Evolutionary conservation across 2,888 invertebrate genomes (phyloP).

Genomic region (Clanis bilineata): DNA sequence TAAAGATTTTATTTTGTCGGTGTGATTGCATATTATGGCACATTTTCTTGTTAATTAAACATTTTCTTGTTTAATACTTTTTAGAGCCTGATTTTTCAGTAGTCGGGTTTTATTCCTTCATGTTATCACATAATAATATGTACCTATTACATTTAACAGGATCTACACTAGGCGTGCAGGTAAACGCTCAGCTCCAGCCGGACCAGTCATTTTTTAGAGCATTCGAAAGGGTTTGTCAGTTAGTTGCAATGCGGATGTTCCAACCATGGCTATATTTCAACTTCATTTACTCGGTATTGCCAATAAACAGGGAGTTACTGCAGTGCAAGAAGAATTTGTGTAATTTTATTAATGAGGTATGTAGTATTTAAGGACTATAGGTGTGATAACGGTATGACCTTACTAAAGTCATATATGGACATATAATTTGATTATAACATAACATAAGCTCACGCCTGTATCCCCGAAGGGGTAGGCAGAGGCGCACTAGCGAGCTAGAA

Average conservation of each 20-base stretch:
- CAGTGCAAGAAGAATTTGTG: constrained; percentile 18
- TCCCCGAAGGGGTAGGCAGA: too few species aligned
- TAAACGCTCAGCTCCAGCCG: constrained; percentile 32
- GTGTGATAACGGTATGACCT: too few species aligned
- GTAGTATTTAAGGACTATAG: too few species aligned
- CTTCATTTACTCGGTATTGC: constrained; percentile 33
- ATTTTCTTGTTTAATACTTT: too few species aligned
- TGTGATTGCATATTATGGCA: too few species aligned
- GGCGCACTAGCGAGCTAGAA: too few species aligned
- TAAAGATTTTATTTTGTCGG: too few species aligned
- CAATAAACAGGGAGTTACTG: constrained; percentile 20
- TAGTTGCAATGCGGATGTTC: constrained; percentile 35
- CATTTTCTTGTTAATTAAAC: neutral
- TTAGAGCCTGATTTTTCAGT: too few species aligned
- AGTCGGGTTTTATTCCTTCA: too few species aligned
- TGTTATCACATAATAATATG: neutral
- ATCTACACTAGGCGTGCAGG: constrained; percentile 40
- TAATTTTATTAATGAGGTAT: constrained; percentile 24
- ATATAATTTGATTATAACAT: too few species aligned
- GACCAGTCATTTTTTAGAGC: constrained; percentile 39
- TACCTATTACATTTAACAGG: constrained; percentile 22
- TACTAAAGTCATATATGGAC: too few species aligned
- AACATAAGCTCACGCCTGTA: too few species aligned
- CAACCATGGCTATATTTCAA: constrained; percentile 43
- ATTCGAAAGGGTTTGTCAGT: constrained; percentile 31